These are phyloP conservation scores for Meteorus colon DNA, from an alignment of 2,888 invertebrate species.

Conservation along the genomic window DNA sequence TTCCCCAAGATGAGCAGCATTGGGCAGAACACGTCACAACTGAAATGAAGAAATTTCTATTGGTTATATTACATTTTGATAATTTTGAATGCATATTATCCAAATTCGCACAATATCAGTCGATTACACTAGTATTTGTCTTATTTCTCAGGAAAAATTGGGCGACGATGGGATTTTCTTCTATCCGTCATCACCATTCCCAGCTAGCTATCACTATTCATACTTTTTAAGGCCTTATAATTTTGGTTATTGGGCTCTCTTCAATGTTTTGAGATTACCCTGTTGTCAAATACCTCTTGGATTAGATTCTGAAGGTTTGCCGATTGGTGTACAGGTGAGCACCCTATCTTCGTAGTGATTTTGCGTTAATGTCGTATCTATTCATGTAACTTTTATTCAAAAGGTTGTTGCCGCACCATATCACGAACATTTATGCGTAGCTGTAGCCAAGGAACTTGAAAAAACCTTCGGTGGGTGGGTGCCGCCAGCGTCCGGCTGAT, in stretches of 20 bases:
- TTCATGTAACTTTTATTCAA: slow-evolving; percentile 23
- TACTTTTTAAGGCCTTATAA: slow-evolving; percentile 86
- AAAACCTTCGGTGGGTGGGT: slow-evolving; percentile 82
- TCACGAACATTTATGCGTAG: slow-evolving; percentile 83
- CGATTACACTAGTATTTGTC: slow-evolving; percentile 4
- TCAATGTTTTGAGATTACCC: slow-evolving; percentile 89
- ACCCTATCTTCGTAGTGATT: slow-evolving; percentile 25
- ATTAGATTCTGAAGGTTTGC: slow-evolving; percentile 80
- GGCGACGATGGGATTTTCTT: slow-evolving; percentile 87
- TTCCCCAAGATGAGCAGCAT: slow-evolving; percentile 79
- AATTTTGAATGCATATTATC: not conserved
- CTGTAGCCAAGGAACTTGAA: slow-evolving; percentile 83
- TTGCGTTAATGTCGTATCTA: no score
- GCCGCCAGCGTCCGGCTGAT: slow-evolving; percentile 73
- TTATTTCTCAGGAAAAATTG: slow-evolving; percentile 78
- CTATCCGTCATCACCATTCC: slow-evolving; percentile 86
- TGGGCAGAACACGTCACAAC: slow-evolving; percentile 80
- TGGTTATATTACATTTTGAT: slow-evolving; percentile 73
- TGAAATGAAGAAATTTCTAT: slow-evolving; percentile 77
- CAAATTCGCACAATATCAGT: not conserved
- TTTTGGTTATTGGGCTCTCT: slow-evolving; percentile 88
- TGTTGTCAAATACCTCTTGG: slow-evolving; percentile 90
- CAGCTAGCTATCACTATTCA: slow-evolving; percentile 89
- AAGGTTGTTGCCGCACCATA: slow-evolving; percentile 81
- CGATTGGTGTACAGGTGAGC: slow-evolving; percentile 83